These are phyloP conservation scores for Sycophila texana DNA, from an alignment of 2,888 invertebrate species.

Conservation along the genomic window DNA sequence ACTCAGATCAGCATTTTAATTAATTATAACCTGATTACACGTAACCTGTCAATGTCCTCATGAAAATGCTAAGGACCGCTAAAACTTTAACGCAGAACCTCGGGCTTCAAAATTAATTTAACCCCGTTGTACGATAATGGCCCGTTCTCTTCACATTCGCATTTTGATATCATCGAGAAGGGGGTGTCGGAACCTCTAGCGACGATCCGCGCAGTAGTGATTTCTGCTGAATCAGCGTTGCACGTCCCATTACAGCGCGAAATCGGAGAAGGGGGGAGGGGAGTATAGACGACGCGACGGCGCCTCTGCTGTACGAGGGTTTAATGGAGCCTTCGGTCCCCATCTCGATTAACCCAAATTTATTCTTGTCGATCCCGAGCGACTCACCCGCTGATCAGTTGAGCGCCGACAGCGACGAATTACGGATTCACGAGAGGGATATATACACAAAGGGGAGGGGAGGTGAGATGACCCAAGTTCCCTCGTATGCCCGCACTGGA, in stretches of 20 bases:
- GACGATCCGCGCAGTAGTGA: no score
- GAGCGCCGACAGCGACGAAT: not conserved
- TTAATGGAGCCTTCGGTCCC: constrained; percentile 27
- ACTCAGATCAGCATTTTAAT: no score
- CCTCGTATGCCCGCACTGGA: no score
- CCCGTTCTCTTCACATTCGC: not conserved
- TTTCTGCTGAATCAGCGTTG: no score
- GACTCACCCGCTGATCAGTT: not conserved
- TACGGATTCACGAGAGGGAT: constrained; percentile 18
- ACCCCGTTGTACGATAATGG: not conserved
- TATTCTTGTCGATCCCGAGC: constrained; percentile 36
- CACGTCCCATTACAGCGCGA: not conserved
- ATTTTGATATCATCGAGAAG: not conserved
- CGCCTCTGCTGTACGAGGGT: constrained; percentile 21
- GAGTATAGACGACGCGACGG: not conserved
- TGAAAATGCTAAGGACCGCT: not conserved
- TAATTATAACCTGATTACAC: no score
- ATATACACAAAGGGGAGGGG: no score
- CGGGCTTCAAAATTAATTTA: not conserved
- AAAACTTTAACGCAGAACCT: not conserved
- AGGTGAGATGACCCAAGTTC: no score
- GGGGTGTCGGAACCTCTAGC: not conserved
- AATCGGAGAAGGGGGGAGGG: not conserved
- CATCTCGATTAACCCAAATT: constrained; percentile 45
- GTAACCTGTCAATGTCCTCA: no score